Conservation (phyloP, 2,797 vertebrate genomes). For the Schizopygopsis malacanthus region DNA sequence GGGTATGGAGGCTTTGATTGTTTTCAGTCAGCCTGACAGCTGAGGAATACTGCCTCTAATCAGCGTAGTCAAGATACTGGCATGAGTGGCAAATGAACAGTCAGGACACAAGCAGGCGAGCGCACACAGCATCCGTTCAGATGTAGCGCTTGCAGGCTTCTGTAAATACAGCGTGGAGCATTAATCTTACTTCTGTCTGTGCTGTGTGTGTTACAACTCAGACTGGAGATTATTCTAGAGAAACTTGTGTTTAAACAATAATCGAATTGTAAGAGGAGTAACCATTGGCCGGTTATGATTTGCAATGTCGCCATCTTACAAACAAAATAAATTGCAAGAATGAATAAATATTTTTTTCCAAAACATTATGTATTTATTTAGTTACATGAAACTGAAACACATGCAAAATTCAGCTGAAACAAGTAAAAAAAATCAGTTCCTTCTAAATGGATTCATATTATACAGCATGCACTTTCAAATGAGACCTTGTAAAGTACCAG, state of each 20-base stretch:
- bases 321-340: neutral
- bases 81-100: conserved; percentile 59
- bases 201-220: neutral
- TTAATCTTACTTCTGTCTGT: conserved; percentile 18
- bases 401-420: too few species aligned
- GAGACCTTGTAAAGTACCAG: neutral
- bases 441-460: too few species aligned
- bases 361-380: neutral
- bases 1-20: conserved; percentile 55
- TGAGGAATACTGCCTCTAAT: conserved; percentile 60
- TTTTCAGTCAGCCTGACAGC: conserved; percentile 62
- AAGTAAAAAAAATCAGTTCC: too few species aligned
- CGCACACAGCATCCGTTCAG: neutral
- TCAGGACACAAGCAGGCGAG: conserved; percentile 44
- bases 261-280: neutral
- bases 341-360: neutral
- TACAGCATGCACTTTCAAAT: neutral
- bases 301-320: neutral
- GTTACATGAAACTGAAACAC: neutral
- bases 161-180: conserved; percentile 26
- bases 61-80: conserved; percentile 45
- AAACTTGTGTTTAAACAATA: neutral
- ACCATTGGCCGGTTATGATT: neutral
- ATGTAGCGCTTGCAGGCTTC: neutral
- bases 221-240: neutral